These are phyloP conservation scores for Anoura caudifer DNA, from an alignment of 2,113 vertebrate species.

Conservation along the genomic window DNA sequence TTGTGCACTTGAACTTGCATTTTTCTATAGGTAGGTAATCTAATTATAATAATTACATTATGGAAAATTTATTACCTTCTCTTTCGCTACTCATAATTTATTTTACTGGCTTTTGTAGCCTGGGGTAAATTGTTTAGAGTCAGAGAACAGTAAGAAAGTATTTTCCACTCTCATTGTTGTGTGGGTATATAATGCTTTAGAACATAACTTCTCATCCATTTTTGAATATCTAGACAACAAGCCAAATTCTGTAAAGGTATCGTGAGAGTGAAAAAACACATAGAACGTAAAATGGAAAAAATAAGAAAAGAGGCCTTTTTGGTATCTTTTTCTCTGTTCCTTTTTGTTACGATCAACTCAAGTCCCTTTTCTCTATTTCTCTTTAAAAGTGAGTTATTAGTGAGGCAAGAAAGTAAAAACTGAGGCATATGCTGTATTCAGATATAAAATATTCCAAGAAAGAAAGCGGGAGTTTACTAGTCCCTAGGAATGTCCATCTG, in stretches of 20 bases:
- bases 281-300: background rate
- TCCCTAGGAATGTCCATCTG: background rate
- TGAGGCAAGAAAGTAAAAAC: background rate
- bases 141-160: background rate
- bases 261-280: background rate
- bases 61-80: conserved; percentile 24
- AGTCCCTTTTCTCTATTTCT: background rate
- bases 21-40: conserved; percentile 55
- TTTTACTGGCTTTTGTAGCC: conserved; percentile 35
- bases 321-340: background rate
- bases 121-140: background rate
- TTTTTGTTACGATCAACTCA: background rate
- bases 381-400: background rate
- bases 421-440: background rate
- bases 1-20: background rate
- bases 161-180: conserved; percentile 10
- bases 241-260: background rate
- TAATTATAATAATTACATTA: conserved; percentile 30
- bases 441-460: conserved; percentile 41
- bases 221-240: background rate
- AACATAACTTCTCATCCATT: background rate
- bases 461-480: background rate
- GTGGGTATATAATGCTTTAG: background rate
- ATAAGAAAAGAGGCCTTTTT: background rate
- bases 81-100: background rate